These are phyloP conservation scores for Argopecten irradians DNA, from an alignment of 1,140 invertebrate genomes.

Conservation along the genomic window DNA sequence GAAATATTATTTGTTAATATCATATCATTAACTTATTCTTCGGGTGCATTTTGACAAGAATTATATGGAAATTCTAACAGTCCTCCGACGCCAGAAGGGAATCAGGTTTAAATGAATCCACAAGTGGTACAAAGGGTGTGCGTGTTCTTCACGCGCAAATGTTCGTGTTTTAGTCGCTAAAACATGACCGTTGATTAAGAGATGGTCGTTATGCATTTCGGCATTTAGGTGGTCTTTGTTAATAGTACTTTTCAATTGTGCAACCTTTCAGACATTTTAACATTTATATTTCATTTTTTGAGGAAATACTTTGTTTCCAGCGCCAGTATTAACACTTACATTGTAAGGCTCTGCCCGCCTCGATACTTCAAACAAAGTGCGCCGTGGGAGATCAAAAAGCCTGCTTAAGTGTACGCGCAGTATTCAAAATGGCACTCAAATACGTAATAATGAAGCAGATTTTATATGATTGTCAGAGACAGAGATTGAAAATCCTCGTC, in stretches of 20 bases:
- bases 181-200: neutral
- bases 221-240: neutral
- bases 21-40: too few relatives aligned
- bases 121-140: neutral
- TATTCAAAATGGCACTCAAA: neutral
- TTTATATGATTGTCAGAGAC: neutral
- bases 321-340: neutral
- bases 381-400: neutral
- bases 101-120: neutral
- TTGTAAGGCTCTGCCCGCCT: neutral
- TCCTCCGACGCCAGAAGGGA: neutral
- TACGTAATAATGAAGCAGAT: neutral
- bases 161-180: neutral
- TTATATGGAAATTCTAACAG: too few relatives aligned
- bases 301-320: neutral
- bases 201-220: neutral
- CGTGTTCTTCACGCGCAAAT: neutral
- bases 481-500: neutral
- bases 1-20: too few relatives aligned
- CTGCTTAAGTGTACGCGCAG: neutral
- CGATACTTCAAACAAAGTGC: neutral
- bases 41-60: too few relatives aligned
- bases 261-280: neutral
- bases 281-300: neutral
- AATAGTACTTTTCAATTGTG: neutral